Evolutionary conservation across 2,888 invertebrate genomes (phyloP), one percentile per base, ranked within the genome.

Genomic region (Coleophora flavipennella): DNA sequence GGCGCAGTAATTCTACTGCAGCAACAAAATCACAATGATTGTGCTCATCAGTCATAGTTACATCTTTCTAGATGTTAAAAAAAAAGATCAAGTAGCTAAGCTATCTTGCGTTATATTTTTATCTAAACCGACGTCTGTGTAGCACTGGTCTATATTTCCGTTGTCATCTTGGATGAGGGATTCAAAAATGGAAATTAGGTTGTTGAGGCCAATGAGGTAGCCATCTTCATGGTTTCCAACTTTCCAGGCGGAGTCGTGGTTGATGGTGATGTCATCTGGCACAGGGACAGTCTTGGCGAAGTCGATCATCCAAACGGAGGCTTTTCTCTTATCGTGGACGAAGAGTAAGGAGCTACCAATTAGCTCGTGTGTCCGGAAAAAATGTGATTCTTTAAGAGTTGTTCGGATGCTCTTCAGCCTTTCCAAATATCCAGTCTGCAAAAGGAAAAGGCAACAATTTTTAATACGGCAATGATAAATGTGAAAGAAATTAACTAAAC

Each of bases 171-270:
- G 70, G 39, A 85, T 69, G 53, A 92, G 86, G 29, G 89, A 88
- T 62, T 89, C 87, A 57, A 97, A 94, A 52, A 96, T 92, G 49
- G 92, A 90, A 55, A 97, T 93, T 49, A 97, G 86, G 81, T 96
- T 96, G 64, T 95, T 92, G 37, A 97, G 87, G 44, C 97, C 97
- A 49, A 94, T 93, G 52, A 97, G 87, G 80, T 97, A 97, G 46
- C 97, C 97, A 65, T 97, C 97, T 84, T 97, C 97, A 66, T 96
- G 97, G 75, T 96, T 97, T 32, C 97, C 97, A 44, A 96, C 96
- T 63, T 91, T 91, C 97, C 97, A 97, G 38, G 90, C 90, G 13
- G 91, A 88, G 46, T 89, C 89, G 74, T 97, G 97, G 58, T 90
- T 89, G 42, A 96, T 93, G 31, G 71, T 84, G 44, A 92, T 79